Base-by-base conservation (phyloP, 2,888 invertebrate genomes). In the Girardia tigrina region DNA sequence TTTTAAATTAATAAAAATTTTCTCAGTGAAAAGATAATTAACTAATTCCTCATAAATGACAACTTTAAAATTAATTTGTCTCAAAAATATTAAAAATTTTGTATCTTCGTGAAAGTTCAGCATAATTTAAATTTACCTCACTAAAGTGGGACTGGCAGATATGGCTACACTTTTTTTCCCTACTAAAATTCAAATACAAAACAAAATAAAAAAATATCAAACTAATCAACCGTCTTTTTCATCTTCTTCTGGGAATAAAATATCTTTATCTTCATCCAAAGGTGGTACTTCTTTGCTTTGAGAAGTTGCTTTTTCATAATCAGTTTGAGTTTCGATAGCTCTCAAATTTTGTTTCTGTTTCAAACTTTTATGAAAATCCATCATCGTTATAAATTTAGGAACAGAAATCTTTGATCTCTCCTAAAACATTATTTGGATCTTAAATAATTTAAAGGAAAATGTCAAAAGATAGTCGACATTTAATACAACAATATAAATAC, bases 251-350 rank as follows among this genome's bases (percentile, higher is more conserved):
- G 56, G 56, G n/a, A 56, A 56, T 23, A 56, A 20, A 20, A 56
- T 56, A 56, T 56, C 56, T 56, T n/a, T 56, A 12, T 56, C n/a
- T 16, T 56, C 56, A 56, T 56, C 56, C n/a, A 56, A 56, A 56
- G n/a, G n/a, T 56, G n/a, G 4, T 16, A n/a, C 56, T n/a, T n/a
- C n/a, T n/a, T n/a, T n/a, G n/a, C n/a, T n/a, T n/a, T n/a, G n/a
- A n/a, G n/a, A n/a, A n/a, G n/a, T n/a, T n/a, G n/a, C n/a, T n/a
- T 56, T 56, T 8, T 56, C 56, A 8, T 56, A n/a, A 4, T 56
- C 56, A 6, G 56, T 56, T n/a, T 56, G 56, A n/a, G 56, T 56
- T 56, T 56, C 56, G 23, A 6, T 56, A 56, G 56, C 56, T 23
- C n/a, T 56, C 8, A 12, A n/a, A 56, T 56, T 56, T 56, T 56